These are phyloP conservation scores for Schizotus pectinicornis DNA, from an alignment of 2,888 invertebrate genomes.

Conservation along the genomic window DNA sequence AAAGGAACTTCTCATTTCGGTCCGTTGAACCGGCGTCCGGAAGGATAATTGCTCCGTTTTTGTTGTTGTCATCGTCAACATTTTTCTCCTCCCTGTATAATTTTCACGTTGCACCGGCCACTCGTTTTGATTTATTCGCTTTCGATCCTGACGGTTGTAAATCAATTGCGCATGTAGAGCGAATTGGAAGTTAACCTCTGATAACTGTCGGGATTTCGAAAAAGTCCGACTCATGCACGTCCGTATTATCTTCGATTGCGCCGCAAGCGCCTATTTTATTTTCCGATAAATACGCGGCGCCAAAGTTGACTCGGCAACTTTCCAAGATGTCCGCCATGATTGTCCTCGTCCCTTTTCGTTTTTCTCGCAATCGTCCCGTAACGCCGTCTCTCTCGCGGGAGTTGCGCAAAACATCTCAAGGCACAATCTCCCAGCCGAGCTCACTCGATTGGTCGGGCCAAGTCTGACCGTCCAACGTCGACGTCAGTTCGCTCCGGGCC, in stretches of 20 bases:
- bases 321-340: slow-evolving; percentile 23
- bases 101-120: too few relatives aligned
- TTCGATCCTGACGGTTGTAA: too few relatives aligned
- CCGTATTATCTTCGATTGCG: background rate
- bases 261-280: background rate
- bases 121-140: too few relatives aligned
- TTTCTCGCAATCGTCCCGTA: slow-evolving; percentile 1
- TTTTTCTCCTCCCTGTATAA: too few relatives aligned
- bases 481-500: too few relatives aligned
- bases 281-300: background rate
- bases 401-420: slow-evolving; percentile 20
- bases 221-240: background rate
- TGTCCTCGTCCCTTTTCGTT: slow-evolving; percentile 11
- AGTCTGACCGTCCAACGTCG: slow-evolving; percentile 3
- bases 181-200: too few relatives aligned
- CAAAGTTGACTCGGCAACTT: slow-evolving; percentile 27
- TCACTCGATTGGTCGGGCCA: background rate
- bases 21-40: too few relatives aligned
- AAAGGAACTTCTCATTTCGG: too few relatives aligned
- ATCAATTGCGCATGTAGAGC: too few relatives aligned
- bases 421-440: slow-evolving; percentile 1
- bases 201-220: background rate
- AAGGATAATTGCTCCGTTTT: too few relatives aligned
- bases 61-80: too few relatives aligned
- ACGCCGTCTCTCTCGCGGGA: slow-evolving; percentile 12